These are phyloP conservation scores for Gadopsis marmoratus DNA, from an alignment of 2,797 vertebrate species.

Conservation along the genomic window DNA sequence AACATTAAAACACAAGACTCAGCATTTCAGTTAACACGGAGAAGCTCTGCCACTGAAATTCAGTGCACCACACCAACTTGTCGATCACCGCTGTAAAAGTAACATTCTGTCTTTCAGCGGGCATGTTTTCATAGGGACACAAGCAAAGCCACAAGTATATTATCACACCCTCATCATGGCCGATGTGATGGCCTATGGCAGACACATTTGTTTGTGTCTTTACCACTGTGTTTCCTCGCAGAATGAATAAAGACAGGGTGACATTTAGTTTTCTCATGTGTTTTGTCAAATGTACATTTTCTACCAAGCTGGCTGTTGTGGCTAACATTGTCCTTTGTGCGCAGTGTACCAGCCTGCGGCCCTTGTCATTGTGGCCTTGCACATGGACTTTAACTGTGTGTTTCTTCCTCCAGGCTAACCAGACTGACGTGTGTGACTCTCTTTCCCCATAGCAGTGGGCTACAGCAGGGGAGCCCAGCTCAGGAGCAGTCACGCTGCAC, in stretches of 20 bases:
- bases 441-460: conserved; percentile 66
- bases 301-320: conserved; percentile 70
- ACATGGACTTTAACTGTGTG: conserved; percentile 81
- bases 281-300: conserved; percentile 77
- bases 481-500: conserved; percentile 44
- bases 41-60: conserved; percentile 21
- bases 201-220: conserved; percentile 65
- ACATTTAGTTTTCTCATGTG: conserved; percentile 78
- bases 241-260: conserved; percentile 83
- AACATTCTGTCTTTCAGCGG: conserved; percentile 45
- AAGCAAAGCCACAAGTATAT: conserved; percentile 53
- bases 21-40: conserved; percentile 36
- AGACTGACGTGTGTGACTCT: conserved; percentile 70
- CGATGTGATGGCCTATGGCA: conserved; percentile 63
- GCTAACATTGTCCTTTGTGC: conserved; percentile 81
- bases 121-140: conserved; percentile 58
- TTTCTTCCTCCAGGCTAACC: conserved; percentile 76
- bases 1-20: conserved; percentile 19
- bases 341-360: conserved; percentile 74
- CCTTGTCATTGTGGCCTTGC: conserved; percentile 84
- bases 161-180: conserved; percentile 55
- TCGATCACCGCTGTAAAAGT: conserved; percentile 49
- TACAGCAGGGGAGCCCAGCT: conserved; percentile 64
- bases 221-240: conserved; percentile 47
- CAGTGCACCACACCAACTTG: conserved; percentile 44